Evolutionary conservation across 2,797 vertebrate genomes (phyloP).

Genomic region (Prionace glauca): DNA sequence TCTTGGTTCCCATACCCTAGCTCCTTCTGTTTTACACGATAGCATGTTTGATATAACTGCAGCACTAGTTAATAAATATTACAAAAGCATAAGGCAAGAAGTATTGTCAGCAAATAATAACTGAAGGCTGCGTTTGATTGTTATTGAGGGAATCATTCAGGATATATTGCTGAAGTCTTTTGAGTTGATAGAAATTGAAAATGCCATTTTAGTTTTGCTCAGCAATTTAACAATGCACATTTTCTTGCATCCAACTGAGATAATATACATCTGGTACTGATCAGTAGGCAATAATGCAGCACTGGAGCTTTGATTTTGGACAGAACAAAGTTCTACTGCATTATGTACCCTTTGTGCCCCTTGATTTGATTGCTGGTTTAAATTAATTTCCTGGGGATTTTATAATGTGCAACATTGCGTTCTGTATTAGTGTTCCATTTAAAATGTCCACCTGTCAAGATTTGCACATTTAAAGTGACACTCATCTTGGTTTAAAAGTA

Average conservation of each 20-base stretch:
- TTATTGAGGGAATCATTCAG: not conserved
- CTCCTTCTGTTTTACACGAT: not conserved
- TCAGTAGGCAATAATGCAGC: not conserved
- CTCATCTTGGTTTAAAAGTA: not conserved
- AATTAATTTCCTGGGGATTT: not conserved
- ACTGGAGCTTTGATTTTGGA: not conserved
- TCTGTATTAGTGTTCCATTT: not conserved
- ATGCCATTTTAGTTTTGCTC: slow-evolving; percentile 9
- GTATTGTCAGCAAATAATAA: not conserved
- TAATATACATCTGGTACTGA: not conserved
- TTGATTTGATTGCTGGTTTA: not conserved
- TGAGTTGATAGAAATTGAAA: not conserved
- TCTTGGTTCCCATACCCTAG: not conserved
- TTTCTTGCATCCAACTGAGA: not conserved
- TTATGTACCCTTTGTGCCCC: not conserved
- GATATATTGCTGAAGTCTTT: not conserved
- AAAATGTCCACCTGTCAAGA: not conserved
- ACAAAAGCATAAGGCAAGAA: not conserved
- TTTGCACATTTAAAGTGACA: not conserved
- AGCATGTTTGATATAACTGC: not conserved
- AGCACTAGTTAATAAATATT: not conserved
- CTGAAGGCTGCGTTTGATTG: not conserved
- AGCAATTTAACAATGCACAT: not conserved
- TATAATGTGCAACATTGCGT: not conserved
- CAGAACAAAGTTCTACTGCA: not conserved